These are phyloP conservation scores for Trachelipus rathkii DNA, from an alignment of 1,140 invertebrate species.

Conservation along the genomic window DNA sequence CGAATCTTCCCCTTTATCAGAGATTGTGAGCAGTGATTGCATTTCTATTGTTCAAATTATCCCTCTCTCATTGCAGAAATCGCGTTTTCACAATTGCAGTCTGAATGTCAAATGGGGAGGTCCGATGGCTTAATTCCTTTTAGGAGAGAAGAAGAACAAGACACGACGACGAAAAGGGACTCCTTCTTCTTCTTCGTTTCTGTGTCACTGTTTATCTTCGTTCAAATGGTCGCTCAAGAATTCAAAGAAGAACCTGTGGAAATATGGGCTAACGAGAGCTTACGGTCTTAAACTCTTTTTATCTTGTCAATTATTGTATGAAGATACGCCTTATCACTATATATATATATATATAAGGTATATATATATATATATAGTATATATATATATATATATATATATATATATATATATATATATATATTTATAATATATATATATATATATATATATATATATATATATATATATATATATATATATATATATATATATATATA, in stretches of 20 bases:
- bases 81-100: not conserved
- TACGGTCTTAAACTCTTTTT: not conserved
- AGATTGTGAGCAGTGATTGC: slow-evolving; percentile 7
- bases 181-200: not conserved
- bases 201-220: too few species aligned
- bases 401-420: not conserved
- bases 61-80: not conserved
- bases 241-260: not conserved
- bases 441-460: slow-evolving; percentile 15
- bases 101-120: not conserved
- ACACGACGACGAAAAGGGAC: not conserved
- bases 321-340: not conserved
- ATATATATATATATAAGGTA: not conserved
- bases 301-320: not conserved
- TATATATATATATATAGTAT: not conserved
- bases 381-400: not conserved
- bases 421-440: not conserved
- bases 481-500: too few species aligned
- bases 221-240: not conserved
- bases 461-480: not conserved
- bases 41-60: slow-evolving; percentile 7
- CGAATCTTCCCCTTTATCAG: not conserved
- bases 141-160: not conserved
- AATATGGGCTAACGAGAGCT: not conserved
- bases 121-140: not conserved